Base-by-base conservation (phyloP, 2,797 vertebrate genomes). In the Myotis vivesi region DNA sequence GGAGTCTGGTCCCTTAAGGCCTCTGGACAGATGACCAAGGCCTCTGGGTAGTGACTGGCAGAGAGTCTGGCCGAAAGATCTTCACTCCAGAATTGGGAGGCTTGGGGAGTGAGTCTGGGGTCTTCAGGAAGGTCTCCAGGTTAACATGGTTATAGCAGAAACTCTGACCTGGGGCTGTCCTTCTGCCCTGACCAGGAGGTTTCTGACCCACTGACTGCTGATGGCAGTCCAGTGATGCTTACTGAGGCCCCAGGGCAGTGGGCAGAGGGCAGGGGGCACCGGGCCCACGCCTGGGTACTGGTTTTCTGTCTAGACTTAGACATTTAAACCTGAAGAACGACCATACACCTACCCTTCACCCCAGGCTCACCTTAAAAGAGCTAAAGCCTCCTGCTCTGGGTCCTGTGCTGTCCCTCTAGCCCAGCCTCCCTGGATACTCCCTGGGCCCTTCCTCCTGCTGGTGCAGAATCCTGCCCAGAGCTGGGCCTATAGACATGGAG, bases 321-420 rank as follows among this genome's bases (percentile, higher is more conserved):
- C 69, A 41, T 44, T 51, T 68, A n/a, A 49, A 64, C 46, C n/a
- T 1, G 5, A n/a, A 90, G 71, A 22, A 41, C 4, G 10, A 5
- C 23, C 62, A 13, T 15, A 3, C 1, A 38, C 55, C 20, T 11
- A 0, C 4, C 3, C 9, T 79, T 68, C 20, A 16, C 49, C 22
- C 23, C 0, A 0, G 12, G 1, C 71, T 49, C 6, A 1, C 41
- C 41, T 77, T 72, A 2, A 36, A 91, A 11, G 46, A 57, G 0
- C 19, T 33, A n/a, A 41, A 46, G 62, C 57, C n/a, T 28, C 68
- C 66, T 19, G 12, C 28, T 46, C 19, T 36, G 13, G 11, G 25
- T n/a, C 19, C 12, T 10, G 25, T 0, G 0, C 46, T 3, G 1
- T 46, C 46, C 53, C 28, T 55, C 20, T 1, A 8, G 22, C 15